Evolutionary conservation across 2,888 invertebrate species (phyloP), one percentile per base, ranked within the genome.

Genomic region (Drosophila colorata): DNA sequence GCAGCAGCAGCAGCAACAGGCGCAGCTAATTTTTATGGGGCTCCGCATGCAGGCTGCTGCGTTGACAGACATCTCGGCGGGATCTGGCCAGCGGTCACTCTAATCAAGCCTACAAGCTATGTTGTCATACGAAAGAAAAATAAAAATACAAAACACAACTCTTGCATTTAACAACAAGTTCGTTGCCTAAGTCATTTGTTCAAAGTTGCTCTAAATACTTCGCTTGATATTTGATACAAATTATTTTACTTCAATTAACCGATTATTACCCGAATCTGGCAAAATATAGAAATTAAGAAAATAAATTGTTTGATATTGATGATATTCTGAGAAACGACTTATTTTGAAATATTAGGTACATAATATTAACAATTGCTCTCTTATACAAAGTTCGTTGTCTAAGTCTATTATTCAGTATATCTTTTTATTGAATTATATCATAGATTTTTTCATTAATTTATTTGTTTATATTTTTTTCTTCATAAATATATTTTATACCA

Each of bases 21-120:
- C 74, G 67, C 60, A 73, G 65, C 85, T 88, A 88, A 85, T 85
- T 88, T 81, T 85, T 84, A 88, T 88, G 70, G 69, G 48, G 52
- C 55, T 63, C 69, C 67, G 61, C 72, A 85, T 70, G 66, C 82
- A 75, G 73, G 69, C 78, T 70, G 70, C 78, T 68, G 75, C 76
- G 79, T 64, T 79, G 88, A 88, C 88, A 83, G 83, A 83, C 83
- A 83, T 88, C 83, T 77, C 87, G 83, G 87, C 83, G 83, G 83
- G 88, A 88, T 83, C 88, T 76, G 74, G 25, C 13, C 47, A 40
- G 43, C 61, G 69, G 47, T 41, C 49, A 44, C 53, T 74, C 73
- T 68, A 87, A 88, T 80, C 87, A 87, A 81, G 69, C 65, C 69
- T 48, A 77, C 77, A 76, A 72, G 76, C 47, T 59, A 37, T 53